These are phyloP conservation scores for Lateolabrax maculatus DNA, from an alignment of 2,797 vertebrate species.

Conservation along the genomic window DNA sequence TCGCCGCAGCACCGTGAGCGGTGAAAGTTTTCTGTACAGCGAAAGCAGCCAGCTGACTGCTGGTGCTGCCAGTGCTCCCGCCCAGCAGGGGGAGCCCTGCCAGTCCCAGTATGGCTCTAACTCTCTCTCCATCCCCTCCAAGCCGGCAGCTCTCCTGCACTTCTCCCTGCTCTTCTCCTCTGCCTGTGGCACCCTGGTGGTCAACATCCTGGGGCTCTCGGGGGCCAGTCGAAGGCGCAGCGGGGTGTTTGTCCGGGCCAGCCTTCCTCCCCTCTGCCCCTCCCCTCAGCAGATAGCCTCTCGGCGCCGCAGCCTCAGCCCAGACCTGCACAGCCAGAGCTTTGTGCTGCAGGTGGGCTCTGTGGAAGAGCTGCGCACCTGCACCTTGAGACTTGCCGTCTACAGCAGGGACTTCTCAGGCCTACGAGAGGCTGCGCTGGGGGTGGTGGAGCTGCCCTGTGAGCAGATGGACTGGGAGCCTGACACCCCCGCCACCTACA, in stretches of 20 bases:
- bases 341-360: conserved; percentile 82
- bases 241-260: conserved; percentile 80
- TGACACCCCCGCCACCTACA: conserved; percentile 74
- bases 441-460: conserved; percentile 84
- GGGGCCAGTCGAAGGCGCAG: conserved; percentile 78
- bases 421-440: conserved; percentile 83
- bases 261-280: conserved; percentile 83
- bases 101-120: conserved; percentile 68
- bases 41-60: conserved; percentile 72
- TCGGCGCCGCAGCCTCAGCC: conserved; percentile 80
- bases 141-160: conserved; percentile 78
- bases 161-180: conserved; percentile 85
- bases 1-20: conserved; percentile 81
- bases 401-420: conserved; percentile 86
- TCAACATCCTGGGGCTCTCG: conserved; percentile 83
- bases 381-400: conserved; percentile 83
- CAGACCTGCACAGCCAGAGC: conserved; percentile 79
- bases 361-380: conserved; percentile 77
- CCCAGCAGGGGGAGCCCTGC: conserved; percentile 41
- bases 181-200: conserved; percentile 71
- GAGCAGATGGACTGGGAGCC: conserved; percentile 80
- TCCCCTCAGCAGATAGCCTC: conserved; percentile 72
- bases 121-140: conserved; percentile 60
- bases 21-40: conserved; percentile 66
- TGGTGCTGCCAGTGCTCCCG: background rate